phyloP scores from a whole-genome alignment of 2,113 vertebrate species.

The Rhadina sibilatrix region DNA sequence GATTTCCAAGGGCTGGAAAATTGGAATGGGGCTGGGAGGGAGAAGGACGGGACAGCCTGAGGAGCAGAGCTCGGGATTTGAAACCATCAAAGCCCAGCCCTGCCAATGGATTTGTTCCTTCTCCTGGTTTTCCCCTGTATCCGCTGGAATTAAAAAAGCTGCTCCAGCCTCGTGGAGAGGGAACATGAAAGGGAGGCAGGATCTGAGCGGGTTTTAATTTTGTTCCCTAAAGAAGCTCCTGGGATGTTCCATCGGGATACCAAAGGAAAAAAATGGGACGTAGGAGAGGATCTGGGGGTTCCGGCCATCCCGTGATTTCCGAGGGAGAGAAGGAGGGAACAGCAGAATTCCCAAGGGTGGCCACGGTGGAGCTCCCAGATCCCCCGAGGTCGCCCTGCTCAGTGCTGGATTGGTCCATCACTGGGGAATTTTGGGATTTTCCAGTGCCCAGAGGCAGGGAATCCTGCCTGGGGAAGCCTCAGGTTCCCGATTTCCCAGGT shows the following conservation, averaged over 20 bases:
- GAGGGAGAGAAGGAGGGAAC: background rate
- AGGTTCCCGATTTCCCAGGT: background rate
- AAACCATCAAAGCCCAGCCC: background rate
- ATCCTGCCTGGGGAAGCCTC: background rate
- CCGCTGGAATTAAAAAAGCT: background rate
- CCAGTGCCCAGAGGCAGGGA: background rate
- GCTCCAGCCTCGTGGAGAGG: background rate
- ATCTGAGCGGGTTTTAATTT: background rate
- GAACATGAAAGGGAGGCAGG: background rate
- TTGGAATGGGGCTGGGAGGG: background rate
- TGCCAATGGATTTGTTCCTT: background rate
- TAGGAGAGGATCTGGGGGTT: background rate
- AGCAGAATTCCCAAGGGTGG: background rate
- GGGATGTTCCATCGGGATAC: accelerated
- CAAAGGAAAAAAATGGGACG: accelerated
- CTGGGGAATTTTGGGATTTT: background rate
- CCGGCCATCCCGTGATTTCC: background rate
- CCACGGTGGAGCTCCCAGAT: accelerated
- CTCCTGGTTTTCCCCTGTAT: background rate
- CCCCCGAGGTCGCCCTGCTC: background rate
- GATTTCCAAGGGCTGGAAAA: background rate
- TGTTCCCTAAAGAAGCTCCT: background rate
- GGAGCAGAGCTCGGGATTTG: background rate
- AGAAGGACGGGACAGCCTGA: background rate
- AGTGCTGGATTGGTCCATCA: no score